Evolutionary conservation across 2,797 vertebrate genomes (phyloP).

Genomic region (Mormyrus proboscirostris): DNA sequence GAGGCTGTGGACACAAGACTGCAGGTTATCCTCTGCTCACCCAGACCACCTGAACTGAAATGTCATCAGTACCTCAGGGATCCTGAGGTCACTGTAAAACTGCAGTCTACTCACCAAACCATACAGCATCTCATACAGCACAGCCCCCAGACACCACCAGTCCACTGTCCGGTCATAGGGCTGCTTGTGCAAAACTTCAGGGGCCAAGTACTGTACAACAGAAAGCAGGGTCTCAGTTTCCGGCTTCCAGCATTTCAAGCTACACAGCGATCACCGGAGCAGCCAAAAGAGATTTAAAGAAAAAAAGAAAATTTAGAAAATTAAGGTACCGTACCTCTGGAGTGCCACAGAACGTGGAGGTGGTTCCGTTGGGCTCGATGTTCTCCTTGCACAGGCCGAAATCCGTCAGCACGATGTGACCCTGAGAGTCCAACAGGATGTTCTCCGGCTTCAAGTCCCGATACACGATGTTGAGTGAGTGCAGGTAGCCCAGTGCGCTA

Average conservation of each 20-base stretch:
- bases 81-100: neutral
- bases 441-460: slow-evolving; percentile 98
- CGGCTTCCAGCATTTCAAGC: neutral
- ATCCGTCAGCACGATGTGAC: slow-evolving; percentile 94
- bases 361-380: slow-evolving; percentile 93
- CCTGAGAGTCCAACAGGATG: slow-evolving; percentile 93
- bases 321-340: slow-evolving; percentile 73
- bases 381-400: slow-evolving; percentile 99
- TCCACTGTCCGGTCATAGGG: slow-evolving; percentile 95
- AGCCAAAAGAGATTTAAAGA: neutral
- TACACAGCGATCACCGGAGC: neutral
- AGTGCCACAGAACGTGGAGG: slow-evolving; percentile 96
- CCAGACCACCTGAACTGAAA: neutral
- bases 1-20: slow-evolving; percentile 66
- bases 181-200: slow-evolving; percentile 96
- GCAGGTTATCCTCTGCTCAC: neutral
- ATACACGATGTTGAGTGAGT: slow-evolving; percentile 96
- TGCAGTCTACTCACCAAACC: slow-evolving; percentile 77
- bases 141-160: slow-evolving; percentile 98
- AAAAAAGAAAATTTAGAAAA: neutral
- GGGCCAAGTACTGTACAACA: slow-evolving; percentile 81
- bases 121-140: slow-evolving; percentile 96
- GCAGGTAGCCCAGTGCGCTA: slow-evolving; percentile 93
- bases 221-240: neutral
- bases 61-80: neutral